Evolutionary conservation across 2,888 invertebrate species (phyloP), one percentile per base, ranked within the genome.

Genomic region (Mythimna ferrago): DNA sequence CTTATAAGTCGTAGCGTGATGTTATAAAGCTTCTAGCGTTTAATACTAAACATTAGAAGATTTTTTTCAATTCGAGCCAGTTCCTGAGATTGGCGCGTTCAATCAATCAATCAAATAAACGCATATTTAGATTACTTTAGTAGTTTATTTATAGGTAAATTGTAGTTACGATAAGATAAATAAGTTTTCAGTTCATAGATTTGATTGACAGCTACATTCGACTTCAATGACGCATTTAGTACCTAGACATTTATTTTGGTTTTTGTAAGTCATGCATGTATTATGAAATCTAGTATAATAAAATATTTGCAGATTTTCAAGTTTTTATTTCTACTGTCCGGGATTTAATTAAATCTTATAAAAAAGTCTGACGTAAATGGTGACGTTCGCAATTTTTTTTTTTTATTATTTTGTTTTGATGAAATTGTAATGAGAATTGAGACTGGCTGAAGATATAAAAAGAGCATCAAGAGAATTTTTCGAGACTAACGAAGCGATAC

Each of bases 251-350:
- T 32, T 9, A 19, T 44, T 44, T 11, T 5, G 16, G 16, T 16
- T 48, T 48, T 19, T 48, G 4, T 48, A 48, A 16, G 48, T 48
- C 48, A 48, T 16, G 16, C 16, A 48, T 48, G 48, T 48, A 6
- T 16, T 56, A 56, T 56, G 11, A 54, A 54, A n/a, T 26, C 10
- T 16, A 51, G 56, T 3, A 70, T 51, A 26, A 21, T n/a, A 73
- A 72, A 32, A 19, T 19, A 68, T 62, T 51, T 38, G 44, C 32
- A 51, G 61, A 51, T 11, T 48, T 44, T 19, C 14, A 16, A 48
- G 48, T 48, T 64, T 38, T 54, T 19, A 48, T 32, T 26, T 66
- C 38, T 61, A 19, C 19, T 16, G 11, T 56, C 26, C 10, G 7
- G 19, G 32, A 9, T 35, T 35, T 44, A 44, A 38, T 38, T 67